Base-by-base conservation (phyloP, 2,113 vertebrate species). In the Falcunculus frontatus region DNA sequence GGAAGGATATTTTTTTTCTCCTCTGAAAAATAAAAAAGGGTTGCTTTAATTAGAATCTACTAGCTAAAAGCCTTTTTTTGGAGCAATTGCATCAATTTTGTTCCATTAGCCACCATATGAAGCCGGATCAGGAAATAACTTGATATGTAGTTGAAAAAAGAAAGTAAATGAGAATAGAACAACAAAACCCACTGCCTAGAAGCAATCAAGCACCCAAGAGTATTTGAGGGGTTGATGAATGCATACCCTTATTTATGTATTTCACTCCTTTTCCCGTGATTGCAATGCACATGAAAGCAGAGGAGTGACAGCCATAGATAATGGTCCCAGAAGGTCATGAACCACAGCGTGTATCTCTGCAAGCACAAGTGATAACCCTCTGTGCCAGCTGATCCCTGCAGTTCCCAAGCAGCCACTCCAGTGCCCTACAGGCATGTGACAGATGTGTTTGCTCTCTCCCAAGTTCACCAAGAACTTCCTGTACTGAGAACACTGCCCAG, bases 41-140 rank as follows among this genome's bases (percentile, higher is more conserved):
- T 57, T 94, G 32, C 84, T 95, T 95, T 96, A 93, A 97, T 96
- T 95, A 90, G 75, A 95, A 79, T 78, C 50, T 63, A 75, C 55
- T 37, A 50, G 64, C 89, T 96, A 87, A 97, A 97, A 94, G 90
- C 82, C 26, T 62, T 80, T 16, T 81, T 68, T 75, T 42, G 22
- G 55, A 93, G 73, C 57, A 89, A 96, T 39, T 92, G 88, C 83
- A 94, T 91, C 93, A 74, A 90, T 96, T 96, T 91, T 92, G 32
- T 96, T 94, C 96, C 94, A 96, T 94, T 87, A 95, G 92, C 77
- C 67, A 84, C 74, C 59, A 80, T 19, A 64, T 42, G 63, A 91
- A 81, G 47, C 52, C 10, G 2, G 77, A 87, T 76, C 57, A 81
- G 77, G 86, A 90, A 96, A 94, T 52, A 89, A 88, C 68, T 78